phyloP scores from a whole-genome alignment of 2,888 invertebrate species.

The Cerceris rybyensis region DNA sequence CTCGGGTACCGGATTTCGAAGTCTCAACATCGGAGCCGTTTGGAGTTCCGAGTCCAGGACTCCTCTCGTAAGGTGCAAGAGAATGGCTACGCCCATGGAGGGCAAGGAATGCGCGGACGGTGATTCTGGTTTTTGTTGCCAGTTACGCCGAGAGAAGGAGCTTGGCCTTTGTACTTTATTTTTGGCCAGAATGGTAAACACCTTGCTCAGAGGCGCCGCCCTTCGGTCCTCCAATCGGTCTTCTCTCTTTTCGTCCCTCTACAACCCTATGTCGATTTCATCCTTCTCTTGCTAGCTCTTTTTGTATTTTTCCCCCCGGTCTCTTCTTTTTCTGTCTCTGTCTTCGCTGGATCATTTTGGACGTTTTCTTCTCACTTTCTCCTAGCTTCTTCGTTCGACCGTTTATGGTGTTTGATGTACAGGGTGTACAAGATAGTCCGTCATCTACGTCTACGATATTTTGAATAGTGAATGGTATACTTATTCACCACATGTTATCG shows the following conservation, averaged over 20 bases:
- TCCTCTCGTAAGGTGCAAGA: constrained; percentile 30
- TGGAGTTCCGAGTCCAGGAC: constrained; percentile 8
- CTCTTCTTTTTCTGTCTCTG: constrained; percentile 34
- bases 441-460: neutral
- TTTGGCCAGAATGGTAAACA: constrained; percentile 80
- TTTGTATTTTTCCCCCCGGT: neutral
- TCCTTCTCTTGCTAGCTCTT: constrained; percentile 31
- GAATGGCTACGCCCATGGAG: constrained; percentile 67
- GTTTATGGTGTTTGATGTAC: constrained; percentile 12
- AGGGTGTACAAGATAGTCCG: constrained; percentile 26
- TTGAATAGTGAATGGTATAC: neutral
- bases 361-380: constrained; percentile 58
- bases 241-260: constrained; percentile 38
- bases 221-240: constrained; percentile 64
- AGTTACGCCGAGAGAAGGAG: constrained; percentile 71
- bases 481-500: neutral
- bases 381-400: constrained; percentile 32
- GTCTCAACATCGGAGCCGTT: constrained; percentile 2
- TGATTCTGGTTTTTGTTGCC: constrained; percentile 76
- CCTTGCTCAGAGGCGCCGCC: constrained; percentile 80
- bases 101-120: constrained; percentile 72
- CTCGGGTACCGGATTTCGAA: constrained; percentile 33
- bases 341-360: constrained; percentile 40
- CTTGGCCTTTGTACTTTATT: constrained; percentile 75
- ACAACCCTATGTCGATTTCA: constrained; percentile 28